Conservation (phyloP, 2,113 vertebrate genomes). For the Lota lota region DNA sequence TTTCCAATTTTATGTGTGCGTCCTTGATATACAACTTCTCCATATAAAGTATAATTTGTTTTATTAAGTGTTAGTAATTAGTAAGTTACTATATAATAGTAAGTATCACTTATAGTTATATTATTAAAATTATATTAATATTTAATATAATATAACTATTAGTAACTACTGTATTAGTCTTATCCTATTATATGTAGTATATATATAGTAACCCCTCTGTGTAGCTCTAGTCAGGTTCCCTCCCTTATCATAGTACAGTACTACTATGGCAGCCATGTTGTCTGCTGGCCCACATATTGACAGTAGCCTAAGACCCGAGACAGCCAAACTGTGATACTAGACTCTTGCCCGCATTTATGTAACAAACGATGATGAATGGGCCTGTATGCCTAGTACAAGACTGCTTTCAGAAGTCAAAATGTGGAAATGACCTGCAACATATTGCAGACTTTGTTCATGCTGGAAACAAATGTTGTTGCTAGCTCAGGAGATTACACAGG, state of each 20-base stretch:
- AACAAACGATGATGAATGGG: too few species aligned
- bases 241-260: too few species aligned
- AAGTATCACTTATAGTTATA: neutral
- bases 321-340: too few species aligned
- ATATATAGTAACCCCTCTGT: neutral
- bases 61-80: neutral
- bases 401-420: too few species aligned
- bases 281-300: too few species aligned
- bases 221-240: too few species aligned
- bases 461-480: neutral
- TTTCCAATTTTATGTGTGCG: slow-evolving; percentile 32
- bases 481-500: neutral
- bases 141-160: neutral
- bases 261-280: too few species aligned
- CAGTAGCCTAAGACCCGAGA: too few species aligned
- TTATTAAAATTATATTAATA: neutral
- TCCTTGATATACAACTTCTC: neutral
- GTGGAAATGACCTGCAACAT: too few species aligned
- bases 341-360: too few species aligned
- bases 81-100: neutral
- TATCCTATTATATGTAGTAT: neutral
- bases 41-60: neutral
- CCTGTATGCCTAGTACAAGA: too few species aligned
- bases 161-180: neutral
- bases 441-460: too few species aligned